A percentile compares a stretch with the other conserved stretches of the same genome.
Evolutionary conservation across 1,140 invertebrate genomes (phyloP).

Genomic region (Cotesia chilonis): DNA sequence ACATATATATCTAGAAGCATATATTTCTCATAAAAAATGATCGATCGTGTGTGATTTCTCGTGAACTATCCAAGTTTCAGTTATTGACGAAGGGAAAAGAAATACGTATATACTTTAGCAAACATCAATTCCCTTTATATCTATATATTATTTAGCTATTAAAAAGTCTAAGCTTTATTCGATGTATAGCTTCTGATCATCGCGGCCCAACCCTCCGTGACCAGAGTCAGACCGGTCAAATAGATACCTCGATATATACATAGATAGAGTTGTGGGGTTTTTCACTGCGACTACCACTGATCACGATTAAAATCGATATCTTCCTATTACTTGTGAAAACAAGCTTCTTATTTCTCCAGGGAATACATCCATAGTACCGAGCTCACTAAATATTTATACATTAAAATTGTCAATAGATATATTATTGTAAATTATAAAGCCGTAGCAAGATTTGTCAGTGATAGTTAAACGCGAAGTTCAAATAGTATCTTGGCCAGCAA

Average conservation of each 20-base stretch:
- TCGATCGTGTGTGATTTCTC: constrained; percentile 42
- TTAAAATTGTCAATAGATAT: not conserved
- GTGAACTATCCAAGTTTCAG: not conserved
- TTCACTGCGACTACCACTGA: too few species aligned
- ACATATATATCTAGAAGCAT: constrained; percentile 17
- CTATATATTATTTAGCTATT: not conserved
- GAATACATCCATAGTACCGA: too few species aligned
- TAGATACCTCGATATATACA: too few species aligned
- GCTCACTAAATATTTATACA: too few species aligned
- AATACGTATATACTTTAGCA: too few species aligned
- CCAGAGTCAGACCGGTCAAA: too few species aligned
- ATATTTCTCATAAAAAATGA: constrained; percentile 47
- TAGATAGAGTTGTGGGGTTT: too few species aligned
- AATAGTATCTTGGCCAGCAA: constrained; percentile 5
- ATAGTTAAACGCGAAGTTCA: not conserved
- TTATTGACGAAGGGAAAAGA: too few species aligned
- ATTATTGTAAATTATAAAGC: not conserved
- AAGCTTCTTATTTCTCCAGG: too few species aligned
- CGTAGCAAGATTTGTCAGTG: not conserved
- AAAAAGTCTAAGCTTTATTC: constrained; percentile 27
- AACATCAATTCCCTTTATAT: too few species aligned
- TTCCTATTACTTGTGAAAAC: not conserved
- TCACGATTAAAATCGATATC: too few species aligned
- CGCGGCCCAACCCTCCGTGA: constrained; percentile 1
- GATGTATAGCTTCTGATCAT: constrained; percentile 11